A percentile compares a stretch with the other conserved stretches of the same genome.
Conservation (phyloP, 1,140 invertebrate species). For the Brachystomella parvula region DNA sequence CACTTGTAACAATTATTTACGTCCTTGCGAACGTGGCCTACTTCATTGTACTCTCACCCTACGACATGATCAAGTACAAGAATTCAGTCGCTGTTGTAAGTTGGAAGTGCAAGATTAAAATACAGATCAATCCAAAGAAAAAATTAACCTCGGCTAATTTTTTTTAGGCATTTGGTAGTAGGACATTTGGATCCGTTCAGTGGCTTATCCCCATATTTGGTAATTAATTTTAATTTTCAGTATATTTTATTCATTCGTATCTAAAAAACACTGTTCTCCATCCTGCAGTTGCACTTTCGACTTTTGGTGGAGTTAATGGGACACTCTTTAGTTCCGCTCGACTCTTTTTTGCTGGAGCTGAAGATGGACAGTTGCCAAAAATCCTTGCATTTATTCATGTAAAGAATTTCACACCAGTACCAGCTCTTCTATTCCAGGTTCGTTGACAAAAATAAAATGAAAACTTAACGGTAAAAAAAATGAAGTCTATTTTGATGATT, state of each 20-base stretch:
- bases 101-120: constrained; percentile 21
- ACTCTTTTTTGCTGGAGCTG: constrained; percentile 65
- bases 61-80: constrained; percentile 62
- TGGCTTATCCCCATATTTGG: constrained; percentile 62
- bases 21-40: constrained; percentile 81
- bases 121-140: background rate
- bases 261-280: constrained; percentile 56
- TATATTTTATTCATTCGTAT: constrained; percentile 3
- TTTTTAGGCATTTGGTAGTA: constrained; percentile 64
- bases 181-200: constrained; percentile 63
- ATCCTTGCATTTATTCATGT: constrained; percentile 70
- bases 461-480: constrained; percentile 52
- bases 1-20: constrained; percentile 76
- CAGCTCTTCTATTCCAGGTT: constrained; percentile 68
- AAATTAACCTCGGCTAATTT: constrained; percentile 21
- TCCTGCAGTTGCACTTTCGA: constrained; percentile 63
- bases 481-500: constrained; percentile 32
- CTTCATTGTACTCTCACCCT: constrained; percentile 70
- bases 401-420: constrained; percentile 66
- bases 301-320: constrained; percentile 67
- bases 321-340: constrained; percentile 81
- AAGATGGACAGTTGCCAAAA: constrained; percentile 69
- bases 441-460: constrained; percentile 37
- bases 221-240: background rate
- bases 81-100: constrained; percentile 74